Evolutionary conservation across 2,113 vertebrate species (phyloP), one percentile per base, ranked within the genome.

Genomic region (Salminus brasiliensis): DNA sequence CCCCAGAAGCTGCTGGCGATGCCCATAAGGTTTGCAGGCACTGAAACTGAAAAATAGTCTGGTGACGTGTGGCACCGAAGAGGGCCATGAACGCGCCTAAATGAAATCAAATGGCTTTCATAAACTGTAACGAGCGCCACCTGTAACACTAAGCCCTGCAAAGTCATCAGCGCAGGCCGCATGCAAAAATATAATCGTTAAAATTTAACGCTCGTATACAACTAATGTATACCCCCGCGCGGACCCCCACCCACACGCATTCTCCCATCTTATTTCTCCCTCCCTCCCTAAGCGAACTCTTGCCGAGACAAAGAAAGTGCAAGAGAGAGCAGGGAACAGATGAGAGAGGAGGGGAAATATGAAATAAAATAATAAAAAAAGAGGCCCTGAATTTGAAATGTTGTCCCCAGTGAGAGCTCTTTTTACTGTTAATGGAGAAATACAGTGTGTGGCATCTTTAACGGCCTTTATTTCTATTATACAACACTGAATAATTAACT

Each of bases 401-500:
- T 96, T 95, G 95, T 97, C 95, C 95, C 95, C 95, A 93, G 95
- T 93, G 95, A 92, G 92, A 95, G 95, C 93, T 94, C 95, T 96
- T 98, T 93, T 97, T 96, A 96, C 96, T 96, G 96, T 97, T 97
- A 98, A 98, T 98, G 96, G 95, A 97, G 96, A 97, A 98, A 97
- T 97, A 97, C 96, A 97, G 97, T 95, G 95, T 93, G 93, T 96
- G 96, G 96, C 96, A 95, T 96, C 96, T 98, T 98, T 98, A 99
- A 99, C 98, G 96, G 97, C 93, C 94, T 96, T 96, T 97, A 96
- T 98, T 98, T 99, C 98, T 98, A 99, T 98, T 98, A 96, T 98
- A 98, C 96, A 96, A 96, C 96, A 94, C 97, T 98, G 97, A 99
- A 99, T 99, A 99, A 98, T 98, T 99, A 99, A 98, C 96, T 97